Evolutionary conservation across 2,113 vertebrate species (phyloP).

Genomic region (Scopus umbretta): DNA sequence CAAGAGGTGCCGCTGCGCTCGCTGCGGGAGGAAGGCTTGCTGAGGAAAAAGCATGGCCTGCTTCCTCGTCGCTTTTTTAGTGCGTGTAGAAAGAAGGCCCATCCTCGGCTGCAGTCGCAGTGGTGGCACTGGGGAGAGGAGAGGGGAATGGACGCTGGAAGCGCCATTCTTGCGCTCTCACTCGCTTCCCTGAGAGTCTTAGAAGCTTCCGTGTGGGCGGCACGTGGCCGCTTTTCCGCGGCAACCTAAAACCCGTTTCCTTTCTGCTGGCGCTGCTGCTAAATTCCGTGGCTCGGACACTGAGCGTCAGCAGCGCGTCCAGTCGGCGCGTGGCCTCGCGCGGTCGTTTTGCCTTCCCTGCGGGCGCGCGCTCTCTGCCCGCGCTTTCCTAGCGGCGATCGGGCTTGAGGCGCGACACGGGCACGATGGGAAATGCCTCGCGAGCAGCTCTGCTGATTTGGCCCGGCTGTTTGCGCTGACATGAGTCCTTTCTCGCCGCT

Average conservation of each 20-base stretch:
- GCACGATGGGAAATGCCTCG: neutral
- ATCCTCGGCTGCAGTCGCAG: accelerated
- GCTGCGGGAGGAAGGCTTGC: neutral
- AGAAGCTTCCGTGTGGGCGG: neutral
- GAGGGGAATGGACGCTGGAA: accelerated
- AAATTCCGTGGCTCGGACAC: neutral
- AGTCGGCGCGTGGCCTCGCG: accelerated
- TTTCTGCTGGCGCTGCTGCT: neutral
- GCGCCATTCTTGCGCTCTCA: accelerated
- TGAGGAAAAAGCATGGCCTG: neutral
- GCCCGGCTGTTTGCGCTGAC: neutral
- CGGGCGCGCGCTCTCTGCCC: neutral
- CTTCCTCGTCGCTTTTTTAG: too few species aligned
- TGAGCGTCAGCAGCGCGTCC: accelerated
- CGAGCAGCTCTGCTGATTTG: conserved; percentile 6
- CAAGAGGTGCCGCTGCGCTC: accelerated
- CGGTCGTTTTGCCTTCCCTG: neutral
- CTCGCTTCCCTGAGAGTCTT: accelerated
- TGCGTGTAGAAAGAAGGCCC: neutral
- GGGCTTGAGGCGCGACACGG: neutral
- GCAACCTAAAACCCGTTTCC: neutral
- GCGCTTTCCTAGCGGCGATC: neutral
- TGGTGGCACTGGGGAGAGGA: neutral
- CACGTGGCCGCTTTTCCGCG: neutral
- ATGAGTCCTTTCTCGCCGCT: conserved; percentile 6